phyloP scores from a whole-genome alignment of 2,113 vertebrate genomes.

The Oreochromis spilurus region DNA sequence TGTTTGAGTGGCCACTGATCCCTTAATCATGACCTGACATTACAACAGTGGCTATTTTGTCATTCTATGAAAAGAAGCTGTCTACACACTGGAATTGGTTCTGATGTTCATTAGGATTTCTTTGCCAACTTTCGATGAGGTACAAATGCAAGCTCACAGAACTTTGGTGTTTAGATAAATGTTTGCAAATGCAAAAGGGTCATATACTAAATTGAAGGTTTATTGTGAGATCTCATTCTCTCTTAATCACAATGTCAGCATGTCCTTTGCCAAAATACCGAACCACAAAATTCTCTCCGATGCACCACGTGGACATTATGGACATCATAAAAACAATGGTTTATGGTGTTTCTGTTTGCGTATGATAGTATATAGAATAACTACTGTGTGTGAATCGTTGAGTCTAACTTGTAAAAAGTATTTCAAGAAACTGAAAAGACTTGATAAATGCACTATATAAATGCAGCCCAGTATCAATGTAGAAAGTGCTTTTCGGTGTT shows the following conservation, averaged over 20 bases:
- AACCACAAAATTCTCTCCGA: not conserved
- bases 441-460: not conserved
- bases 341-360: not conserved
- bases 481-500: not conserved
- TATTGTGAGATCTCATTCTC: not conserved
- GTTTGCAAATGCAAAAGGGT: not conserved
- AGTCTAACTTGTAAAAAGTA: not conserved
- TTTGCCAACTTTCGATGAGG: not conserved
- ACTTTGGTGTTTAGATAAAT: not conserved
- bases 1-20: conserved; percentile 4
- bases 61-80: not conserved
- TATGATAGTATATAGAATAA: not conserved
- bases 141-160: not conserved
- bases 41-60: not conserved
- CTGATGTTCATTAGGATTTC: not conserved
- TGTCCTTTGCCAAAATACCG: not conserved
- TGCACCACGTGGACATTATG: not conserved
- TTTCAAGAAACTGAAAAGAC: not conserved
- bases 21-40: not conserved
- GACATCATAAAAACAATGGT: not conserved
- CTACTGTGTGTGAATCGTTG: not conserved
- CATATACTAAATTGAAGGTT: not conserved
- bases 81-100: not conserved
- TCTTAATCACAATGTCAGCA: not conserved
- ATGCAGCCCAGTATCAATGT: not conserved